phyloP scores from a whole-genome alignment of 2,113 vertebrate species.

The Andinoacara biseriatus region DNA sequence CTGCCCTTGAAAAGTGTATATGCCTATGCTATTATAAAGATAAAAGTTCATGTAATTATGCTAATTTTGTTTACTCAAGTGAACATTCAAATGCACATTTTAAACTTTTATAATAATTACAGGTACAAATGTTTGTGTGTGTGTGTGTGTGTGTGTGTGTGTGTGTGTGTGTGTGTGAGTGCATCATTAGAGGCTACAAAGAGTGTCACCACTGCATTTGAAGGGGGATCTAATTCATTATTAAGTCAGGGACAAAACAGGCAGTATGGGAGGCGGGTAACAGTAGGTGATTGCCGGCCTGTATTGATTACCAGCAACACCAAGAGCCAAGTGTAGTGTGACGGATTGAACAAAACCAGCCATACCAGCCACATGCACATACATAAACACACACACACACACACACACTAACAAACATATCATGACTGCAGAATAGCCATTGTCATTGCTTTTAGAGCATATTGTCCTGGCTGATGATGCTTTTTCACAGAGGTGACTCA shows the following conservation, averaged over 20 bases:
- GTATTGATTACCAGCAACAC: slow-evolving; percentile 98
- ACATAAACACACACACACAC: slow-evolving; percentile 28
- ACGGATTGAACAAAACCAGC: slow-evolving; percentile 87
- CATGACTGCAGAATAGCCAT: slow-evolving; percentile 30
- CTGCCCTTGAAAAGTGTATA: background rate
- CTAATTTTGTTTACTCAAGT: background rate
- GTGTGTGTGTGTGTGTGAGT: slow-evolving; percentile 4
- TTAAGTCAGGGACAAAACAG: slow-evolving; percentile 99
- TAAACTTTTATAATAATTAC: slow-evolving; percentile 5
- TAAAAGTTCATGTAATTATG: background rate
- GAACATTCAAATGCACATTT: background rate
- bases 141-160: slow-evolving; percentile 24
- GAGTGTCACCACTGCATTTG: slow-evolving; percentile 63
- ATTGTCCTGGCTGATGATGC: slow-evolving; percentile 46
- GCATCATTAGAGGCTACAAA: slow-evolving; percentile 62
- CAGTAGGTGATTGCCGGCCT: slow-evolving; percentile 93
- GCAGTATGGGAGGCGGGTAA: slow-evolving; percentile 90
- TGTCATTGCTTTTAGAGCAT: slow-evolving; percentile 48
- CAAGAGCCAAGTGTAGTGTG: slow-evolving; percentile 94
- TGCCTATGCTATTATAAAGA: background rate
- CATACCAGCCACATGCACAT: slow-evolving; percentile 52
- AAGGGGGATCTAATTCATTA: slow-evolving; percentile 88
- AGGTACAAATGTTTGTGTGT: slow-evolving; percentile 1
- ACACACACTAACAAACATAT: slow-evolving; percentile 38
- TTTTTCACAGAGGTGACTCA: slow-evolving; percentile 66